Conservation (phyloP, 2,888 invertebrate species). For the Patella depressa region DNA sequence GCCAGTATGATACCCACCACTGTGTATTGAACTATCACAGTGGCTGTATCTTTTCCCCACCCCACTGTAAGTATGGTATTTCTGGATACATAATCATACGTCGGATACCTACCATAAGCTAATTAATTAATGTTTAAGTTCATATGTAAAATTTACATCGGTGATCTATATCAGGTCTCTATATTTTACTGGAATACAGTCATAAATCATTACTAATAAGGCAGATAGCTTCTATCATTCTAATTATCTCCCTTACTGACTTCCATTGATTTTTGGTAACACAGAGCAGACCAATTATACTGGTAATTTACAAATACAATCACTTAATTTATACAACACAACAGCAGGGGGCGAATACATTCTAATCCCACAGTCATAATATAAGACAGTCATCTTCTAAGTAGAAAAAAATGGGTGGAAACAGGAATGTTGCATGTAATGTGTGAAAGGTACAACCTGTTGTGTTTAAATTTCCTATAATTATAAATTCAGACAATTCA, state of each 20-base stretch:
- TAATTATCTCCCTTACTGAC: constrained; percentile 10
- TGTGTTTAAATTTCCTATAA: too few species aligned
- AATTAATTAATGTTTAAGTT: too few species aligned
- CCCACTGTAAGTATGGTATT: too few species aligned
- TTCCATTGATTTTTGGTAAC: constrained; percentile 11
- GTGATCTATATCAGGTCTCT: background rate
- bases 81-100: too few species aligned
- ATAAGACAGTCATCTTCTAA: background rate
- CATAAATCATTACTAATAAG: constrained; percentile 9
- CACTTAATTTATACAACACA: constrained; percentile 8
- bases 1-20: too few species aligned
- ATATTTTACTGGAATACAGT: background rate
- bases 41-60: too few species aligned
- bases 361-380: background rate
- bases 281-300: constrained; percentile 10
- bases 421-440: too few species aligned
- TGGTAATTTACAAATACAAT: constrained; percentile 10
- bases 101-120: too few species aligned
- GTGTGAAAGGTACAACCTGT: too few species aligned
- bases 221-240: constrained; percentile 10
- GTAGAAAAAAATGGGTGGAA: background rate
- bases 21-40: too few species aligned
- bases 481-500: too few species aligned
- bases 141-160: too few species aligned
- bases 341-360: background rate